Evolutionary conservation across 2,888 invertebrate genomes (phyloP).

Genomic region (Sycophila texana): DNA sequence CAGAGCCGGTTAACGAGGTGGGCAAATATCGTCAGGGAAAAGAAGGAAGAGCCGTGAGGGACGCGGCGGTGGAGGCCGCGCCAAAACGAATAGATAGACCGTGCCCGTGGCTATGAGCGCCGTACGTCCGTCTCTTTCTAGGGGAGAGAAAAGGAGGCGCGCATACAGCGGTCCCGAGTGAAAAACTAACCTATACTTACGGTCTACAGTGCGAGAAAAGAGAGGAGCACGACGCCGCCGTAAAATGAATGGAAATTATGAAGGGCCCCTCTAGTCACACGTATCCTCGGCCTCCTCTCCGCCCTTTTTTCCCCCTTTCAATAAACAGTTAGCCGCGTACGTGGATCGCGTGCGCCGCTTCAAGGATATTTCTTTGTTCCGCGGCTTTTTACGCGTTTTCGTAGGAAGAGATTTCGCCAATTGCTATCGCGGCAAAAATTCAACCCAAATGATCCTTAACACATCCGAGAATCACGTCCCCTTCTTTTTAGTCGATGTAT

Average conservation of each 20-base stretch:
- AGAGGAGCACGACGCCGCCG: neutral
- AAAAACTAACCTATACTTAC: constrained; percentile 20
- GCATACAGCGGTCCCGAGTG: neutral
- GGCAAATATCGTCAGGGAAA: constrained; percentile 5
- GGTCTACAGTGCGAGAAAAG: constrained; percentile 1
- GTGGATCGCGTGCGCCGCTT: neutral
- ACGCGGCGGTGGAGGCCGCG: neutral
- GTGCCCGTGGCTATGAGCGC: too few relatives aligned
- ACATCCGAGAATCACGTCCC: too few relatives aligned
- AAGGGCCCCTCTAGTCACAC: constrained; percentile 13
- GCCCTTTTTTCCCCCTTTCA: constrained; percentile 19
- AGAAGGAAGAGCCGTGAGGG: neutral
- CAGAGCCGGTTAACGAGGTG: constrained; percentile 24
- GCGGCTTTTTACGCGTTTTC: too few relatives aligned
- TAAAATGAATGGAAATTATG: constrained; percentile 19
- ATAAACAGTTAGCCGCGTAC: constrained; percentile 11
- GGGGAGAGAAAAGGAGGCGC: neutral
- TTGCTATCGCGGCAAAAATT: too few relatives aligned
- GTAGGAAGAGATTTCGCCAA: too few relatives aligned
- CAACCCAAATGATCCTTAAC: too few relatives aligned
- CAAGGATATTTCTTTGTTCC: too few relatives aligned
- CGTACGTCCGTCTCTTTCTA: too few relatives aligned
- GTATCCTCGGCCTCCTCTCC: constrained; percentile 14
- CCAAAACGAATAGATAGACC: too few relatives aligned
- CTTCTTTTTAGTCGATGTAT: too few relatives aligned